Base-by-base conservation (phyloP, 2,888 invertebrate species). In the Lissocephala sabroskyi region DNA sequence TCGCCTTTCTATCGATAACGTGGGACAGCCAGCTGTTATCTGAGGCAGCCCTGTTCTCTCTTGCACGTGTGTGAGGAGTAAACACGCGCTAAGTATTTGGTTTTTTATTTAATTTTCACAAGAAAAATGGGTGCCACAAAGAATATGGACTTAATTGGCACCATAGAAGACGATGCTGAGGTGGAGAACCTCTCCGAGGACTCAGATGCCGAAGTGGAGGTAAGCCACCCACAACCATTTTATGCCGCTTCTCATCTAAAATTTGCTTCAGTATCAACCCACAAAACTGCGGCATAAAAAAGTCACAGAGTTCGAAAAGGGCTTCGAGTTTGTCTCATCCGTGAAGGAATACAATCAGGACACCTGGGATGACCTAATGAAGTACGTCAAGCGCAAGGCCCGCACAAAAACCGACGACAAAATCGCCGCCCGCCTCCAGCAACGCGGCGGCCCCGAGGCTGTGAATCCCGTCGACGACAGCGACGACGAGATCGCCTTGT, bases 401-500 rank as follows among this genome's bases (percentile, higher is more conserved):
- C 91, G 92, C 67, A 89, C 90, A 11, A 93, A 93, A 68, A 87
- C 94, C 1, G 95, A 96, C 82, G 95, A 96, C 58, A 94, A 93
- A 86, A 95, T 96, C 62, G 87, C 89, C 32, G 88, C 87, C 62
- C 85, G 87, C 0, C 79, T 89, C 41, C 85, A 85, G 65, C 82
- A 87, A 59, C 80, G 86, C 44, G 86, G 85, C 1, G 86, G 85
- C 1, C 86, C 86, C 46, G 84, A 86, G 9, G 85, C 86, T 39
- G 85, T 86, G 2, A 87, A 87, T 39, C 87, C 87, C 0, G 87
- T 87, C 52, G 84, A 85, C 39, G 86, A 87, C 56, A 86, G 87
- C 76, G 86, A 87, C 62, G 87, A 87, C 78, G 84, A 84, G 78
- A 79, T 90, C 35, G 87, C 88, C 44, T 86, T 94, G 60, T 93